Evolutionary conservation across 2,797 vertebrate genomes (phyloP), one percentile per base, ranked within the genome.

Genomic region (Leptoclinus maculatus): DNA sequence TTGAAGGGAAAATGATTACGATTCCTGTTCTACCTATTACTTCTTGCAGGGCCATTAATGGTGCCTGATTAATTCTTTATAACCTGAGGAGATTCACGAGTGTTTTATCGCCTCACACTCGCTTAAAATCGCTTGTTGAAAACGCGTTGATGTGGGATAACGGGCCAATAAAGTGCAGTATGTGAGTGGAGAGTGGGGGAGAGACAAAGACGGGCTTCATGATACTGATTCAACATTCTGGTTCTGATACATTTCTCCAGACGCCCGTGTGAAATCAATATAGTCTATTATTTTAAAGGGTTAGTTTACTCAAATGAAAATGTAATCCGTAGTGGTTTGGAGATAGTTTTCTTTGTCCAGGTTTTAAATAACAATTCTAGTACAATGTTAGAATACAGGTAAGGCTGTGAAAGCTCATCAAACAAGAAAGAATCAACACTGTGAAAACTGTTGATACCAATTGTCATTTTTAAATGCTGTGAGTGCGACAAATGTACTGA

Each of bases 61-160:
- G 54, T n/a, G 67, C 59, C 38, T 69, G 29, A 84, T 90, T 89
- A 71, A 89, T 87, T 88, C 80, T 76, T 85, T 71, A 75, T 69
- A 84, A 84, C 63, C 65, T 17, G 54, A 84, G 62, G 56, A 83
- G 78, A 87, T 83, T 90, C 58, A 83, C 75, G 66, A 74, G 81
- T 76, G 84, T 86, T 92, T 91, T 85, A 90, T 87, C 64, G 41
- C 80, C 60, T 68, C 14, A 66, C 11, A 27, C 64, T 77, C 66
- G 25, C 54, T 43, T 60, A 41, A 66, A 82, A 83, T 79, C 19
- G 53, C 71, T 79, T 76, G 82, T 82, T 84, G 77, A 71, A 78
- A 89, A 83, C 53, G 74, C 68, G 13, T 76, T 91, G 83, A 88
- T 87, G 36, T 84, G 81, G 74, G 67, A 86, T 82, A 87, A 89